These are phyloP conservation scores for Sogatella furcifera DNA, from an alignment of 1,140 invertebrate genomes.

Conservation along the genomic window DNA sequence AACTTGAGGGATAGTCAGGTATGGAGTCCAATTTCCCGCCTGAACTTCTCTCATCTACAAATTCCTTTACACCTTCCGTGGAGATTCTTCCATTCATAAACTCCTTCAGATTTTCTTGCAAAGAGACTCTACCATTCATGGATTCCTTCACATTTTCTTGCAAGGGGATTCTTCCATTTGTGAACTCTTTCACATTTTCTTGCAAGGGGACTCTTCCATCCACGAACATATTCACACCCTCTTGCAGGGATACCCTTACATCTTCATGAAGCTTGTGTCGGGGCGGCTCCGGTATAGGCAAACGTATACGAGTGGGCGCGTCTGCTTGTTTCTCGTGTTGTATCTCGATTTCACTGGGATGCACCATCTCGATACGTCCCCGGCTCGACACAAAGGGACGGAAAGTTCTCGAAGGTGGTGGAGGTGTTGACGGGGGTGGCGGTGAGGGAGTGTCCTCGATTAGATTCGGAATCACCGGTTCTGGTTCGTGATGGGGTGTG, in stretches of 20 bases:
- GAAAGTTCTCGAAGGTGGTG: neutral
- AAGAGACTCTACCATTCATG: too few relatives aligned
- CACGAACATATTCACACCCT: too few relatives aligned
- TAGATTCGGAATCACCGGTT: neutral
- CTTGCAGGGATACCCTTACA: too few relatives aligned
- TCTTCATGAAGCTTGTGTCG: too few relatives aligned
- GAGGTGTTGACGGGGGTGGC: neutral
- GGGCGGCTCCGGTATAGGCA: neutral
- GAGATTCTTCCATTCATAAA: neutral
- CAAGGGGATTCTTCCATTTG: too few relatives aligned
- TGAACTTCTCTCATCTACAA: neutral
- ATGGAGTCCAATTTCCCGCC: neutral
- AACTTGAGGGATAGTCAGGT: neutral
- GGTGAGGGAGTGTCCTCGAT: neutral
- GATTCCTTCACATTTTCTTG: too few relatives aligned
- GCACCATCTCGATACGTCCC: neutral
- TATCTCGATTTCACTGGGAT: neutral
- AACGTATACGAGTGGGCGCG: neutral
- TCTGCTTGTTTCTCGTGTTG: neutral
- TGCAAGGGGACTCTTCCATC: too few relatives aligned
- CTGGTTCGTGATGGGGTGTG: neutral
- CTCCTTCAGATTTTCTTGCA: too few relatives aligned
- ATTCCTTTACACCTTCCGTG: neutral
- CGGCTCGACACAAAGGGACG: neutral
- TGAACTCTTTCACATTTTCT: too few relatives aligned